A percentile compares a stretch with the other conserved stretches of the same genome.
phyloP scores from a whole-genome alignment of 2,113 vertebrate species.

The Nerophis lumbriciformis region DNA sequence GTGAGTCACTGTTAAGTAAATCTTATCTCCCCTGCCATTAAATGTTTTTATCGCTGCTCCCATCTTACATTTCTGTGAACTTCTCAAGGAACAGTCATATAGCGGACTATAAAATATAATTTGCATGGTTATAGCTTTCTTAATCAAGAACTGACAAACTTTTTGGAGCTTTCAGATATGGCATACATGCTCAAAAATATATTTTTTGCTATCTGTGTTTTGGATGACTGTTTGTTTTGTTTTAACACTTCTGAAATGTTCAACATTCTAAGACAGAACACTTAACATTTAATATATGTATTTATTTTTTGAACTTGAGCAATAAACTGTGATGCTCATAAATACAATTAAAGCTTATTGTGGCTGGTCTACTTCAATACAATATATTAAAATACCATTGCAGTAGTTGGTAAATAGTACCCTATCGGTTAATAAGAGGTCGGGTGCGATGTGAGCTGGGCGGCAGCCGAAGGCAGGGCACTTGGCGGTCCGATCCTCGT shows the following conservation, averaged over 20 bases:
- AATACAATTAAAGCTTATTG: too few species aligned
- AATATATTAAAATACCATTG: too few species aligned
- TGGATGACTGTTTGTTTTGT: not conserved
- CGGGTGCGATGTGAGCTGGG: too few species aligned
- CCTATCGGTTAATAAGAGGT: too few species aligned
- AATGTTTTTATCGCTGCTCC: constrained; percentile 64
- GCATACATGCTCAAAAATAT: not conserved
- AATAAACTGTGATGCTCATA: too few species aligned
- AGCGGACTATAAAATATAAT: constrained; percentile 71
- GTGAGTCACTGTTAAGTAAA: constrained; percentile 67
- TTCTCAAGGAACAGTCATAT: constrained; percentile 59
- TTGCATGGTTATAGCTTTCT: constrained; percentile 59
- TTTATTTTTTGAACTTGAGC: too few species aligned
- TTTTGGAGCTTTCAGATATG: constrained; percentile 35
- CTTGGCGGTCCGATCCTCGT: too few species aligned
- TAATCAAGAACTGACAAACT: constrained; percentile 52
- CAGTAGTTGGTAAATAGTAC: too few species aligned
- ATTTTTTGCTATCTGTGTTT: constrained; percentile 20
- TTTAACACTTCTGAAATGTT: not conserved
- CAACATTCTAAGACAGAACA: not conserved
- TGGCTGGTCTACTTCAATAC: too few species aligned
- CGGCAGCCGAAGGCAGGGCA: too few species aligned
- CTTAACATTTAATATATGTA: too few species aligned
- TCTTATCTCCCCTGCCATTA: constrained; percentile 76
- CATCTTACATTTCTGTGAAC: constrained; percentile 69